Percentiles rank a stretch among this genome's conserved stretches.
phyloP scores from a whole-genome alignment of 2,797 vertebrate species.

The Vipera ursinii region DNA sequence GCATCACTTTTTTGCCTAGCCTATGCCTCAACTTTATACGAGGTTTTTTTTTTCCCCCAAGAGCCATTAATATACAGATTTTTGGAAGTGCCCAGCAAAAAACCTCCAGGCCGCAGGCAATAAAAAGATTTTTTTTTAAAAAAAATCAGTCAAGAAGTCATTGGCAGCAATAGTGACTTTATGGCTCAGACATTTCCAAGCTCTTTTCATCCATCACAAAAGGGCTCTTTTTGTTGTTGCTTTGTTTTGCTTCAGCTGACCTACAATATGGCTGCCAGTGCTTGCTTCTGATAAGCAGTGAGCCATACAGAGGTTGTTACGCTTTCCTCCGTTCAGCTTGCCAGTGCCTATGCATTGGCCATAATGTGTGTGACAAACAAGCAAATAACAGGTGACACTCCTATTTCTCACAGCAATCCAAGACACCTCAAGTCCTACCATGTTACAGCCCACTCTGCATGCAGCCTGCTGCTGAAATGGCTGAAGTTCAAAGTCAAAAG shows the following conservation, averaged over 20 bases:
- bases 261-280: constrained; percentile 76
- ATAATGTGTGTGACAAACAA: constrained; percentile 37
- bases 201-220: constrained; percentile 77
- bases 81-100: constrained; percentile 58
- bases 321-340: constrained; percentile 58
- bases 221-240: constrained; percentile 72
- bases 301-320: constrained; percentile 68
- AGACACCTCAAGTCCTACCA: constrained; percentile 57
- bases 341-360: constrained; percentile 53
- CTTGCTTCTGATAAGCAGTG: constrained; percentile 73
- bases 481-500: constrained; percentile 13
- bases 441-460: neutral
- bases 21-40: constrained; percentile 61
- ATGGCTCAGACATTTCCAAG: constrained; percentile 75
- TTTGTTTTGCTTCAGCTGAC: constrained; percentile 76
- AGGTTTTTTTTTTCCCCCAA: constrained; percentile 47
- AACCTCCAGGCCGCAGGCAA: constrained; percentile 57
- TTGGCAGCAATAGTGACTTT: constrained; percentile 72
- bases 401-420: constrained; percentile 45
- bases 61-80: constrained; percentile 60
- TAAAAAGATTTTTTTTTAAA: constrained; percentile 69
- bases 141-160: constrained; percentile 70
- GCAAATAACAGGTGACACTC: constrained; percentile 38
- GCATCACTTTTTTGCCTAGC: constrained; percentile 62
- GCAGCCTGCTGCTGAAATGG: constrained; percentile 8